Evolutionary conservation across 2,888 invertebrate species (phyloP).

Genomic region (Psococerastis gibbosa): DNA sequence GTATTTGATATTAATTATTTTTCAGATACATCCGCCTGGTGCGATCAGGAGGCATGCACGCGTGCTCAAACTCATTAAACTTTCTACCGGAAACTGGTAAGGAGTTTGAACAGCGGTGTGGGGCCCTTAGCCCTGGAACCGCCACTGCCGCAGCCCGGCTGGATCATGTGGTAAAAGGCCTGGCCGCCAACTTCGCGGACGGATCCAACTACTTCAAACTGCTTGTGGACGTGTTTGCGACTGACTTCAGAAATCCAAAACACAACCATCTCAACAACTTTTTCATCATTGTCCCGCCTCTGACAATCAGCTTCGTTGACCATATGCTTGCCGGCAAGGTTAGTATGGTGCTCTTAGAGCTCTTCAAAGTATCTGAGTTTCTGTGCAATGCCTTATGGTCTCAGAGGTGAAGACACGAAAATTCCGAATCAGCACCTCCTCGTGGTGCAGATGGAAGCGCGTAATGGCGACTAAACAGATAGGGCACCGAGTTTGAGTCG

Average conservation of each 20-base stretch:
- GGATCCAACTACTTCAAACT: slow-evolving; percentile 49
- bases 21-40: slow-evolving; percentile 74
- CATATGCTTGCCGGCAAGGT: slow-evolving; percentile 83
- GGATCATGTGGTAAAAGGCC: slow-evolving; percentile 55
- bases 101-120: slow-evolving; percentile 45
- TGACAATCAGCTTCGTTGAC: slow-evolving; percentile 89
- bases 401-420: too few relatives aligned
- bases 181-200: slow-evolving; percentile 68
- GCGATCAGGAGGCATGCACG: slow-evolving; percentile 81
- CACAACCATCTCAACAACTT: slow-evolving; percentile 83
- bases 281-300: slow-evolving; percentile 78
- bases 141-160: slow-evolving; percentile 49
- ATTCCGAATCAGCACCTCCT: too few relatives aligned
- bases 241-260: slow-evolving; percentile 67
- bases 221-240: slow-evolving; percentile 80
- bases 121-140: slow-evolving; percentile 37
- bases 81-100: slow-evolving; percentile 68
- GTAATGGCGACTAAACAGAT: too few relatives aligned
- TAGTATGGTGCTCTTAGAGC: too few relatives aligned
- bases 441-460: too few relatives aligned
- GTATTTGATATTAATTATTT: too few relatives aligned
- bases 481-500: too few relatives aligned
- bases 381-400: too few relatives aligned
- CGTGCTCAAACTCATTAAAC: slow-evolving; percentile 75
- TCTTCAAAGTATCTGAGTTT: too few relatives aligned